Base-by-base conservation (phyloP, 2,888 invertebrate species). In the Perdita meconis region DNA sequence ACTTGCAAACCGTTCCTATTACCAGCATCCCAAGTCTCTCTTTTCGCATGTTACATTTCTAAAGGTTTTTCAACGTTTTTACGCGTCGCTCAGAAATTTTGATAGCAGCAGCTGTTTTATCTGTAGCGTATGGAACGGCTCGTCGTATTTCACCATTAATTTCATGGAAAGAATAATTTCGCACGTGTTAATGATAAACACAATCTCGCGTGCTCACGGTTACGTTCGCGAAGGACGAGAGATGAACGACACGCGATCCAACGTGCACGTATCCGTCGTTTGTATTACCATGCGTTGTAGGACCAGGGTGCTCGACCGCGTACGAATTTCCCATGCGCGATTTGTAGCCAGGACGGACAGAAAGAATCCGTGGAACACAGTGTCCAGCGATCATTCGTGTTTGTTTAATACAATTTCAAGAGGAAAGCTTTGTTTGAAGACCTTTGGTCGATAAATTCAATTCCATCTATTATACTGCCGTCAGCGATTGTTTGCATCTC, bases 241-340 rank as follows among this genome's bases (percentile, higher is more conserved):
- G 76, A 77, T 79, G 71, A 77, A 79, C 72, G 71, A 77, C 79
- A 71, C 68, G 67, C 68, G 56, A 77, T 64, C 34, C 65, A 53
- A 44, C 57, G 40, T 50, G 69, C 61, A 57, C 40, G 60, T 66
- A 67, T 56, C 55, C 67, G 47, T 36, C 26, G 36, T 22, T 57
- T 69, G 30, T 22, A 64, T 63, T 53, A 57, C 40, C 30, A 16
- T 30, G 38, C 40, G 56, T 77, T 68, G 34, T 24, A 61, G 12
- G 59, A 26, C 5, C 40, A 42, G 74, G 63, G n/a, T 64, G 64
- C 60, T 77, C 77, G 67, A 64, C 74, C 24, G 59, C 13, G 13
- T 16, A 13, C 53, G 44, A 55, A 61, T 75, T n/a, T 51, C 24
- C 47, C 64, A 24, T 42, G 30, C 38, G 8, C 10, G 16, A 56